These are phyloP conservation scores for Drosophila suzukii DNA, from an alignment of 1,140 invertebrate species.

Conservation along the genomic window DNA sequence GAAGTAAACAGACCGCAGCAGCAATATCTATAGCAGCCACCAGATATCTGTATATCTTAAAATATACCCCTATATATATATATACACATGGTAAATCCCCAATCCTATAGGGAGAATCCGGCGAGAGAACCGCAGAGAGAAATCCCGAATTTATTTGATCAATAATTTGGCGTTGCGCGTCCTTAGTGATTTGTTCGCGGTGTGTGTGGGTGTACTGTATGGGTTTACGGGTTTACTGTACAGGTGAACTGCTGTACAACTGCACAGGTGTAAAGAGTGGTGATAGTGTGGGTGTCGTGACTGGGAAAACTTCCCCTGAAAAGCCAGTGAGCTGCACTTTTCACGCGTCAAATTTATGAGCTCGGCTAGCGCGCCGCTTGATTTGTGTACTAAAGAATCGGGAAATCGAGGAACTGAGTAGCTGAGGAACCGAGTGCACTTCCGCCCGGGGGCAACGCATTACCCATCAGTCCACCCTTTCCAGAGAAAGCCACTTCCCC, in stretches of 20 bases:
- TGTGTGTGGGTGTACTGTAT: slow-evolving; percentile 20
- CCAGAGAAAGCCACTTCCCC: background rate
- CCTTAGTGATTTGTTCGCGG: slow-evolving; percentile 64
- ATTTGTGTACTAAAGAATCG: slow-evolving; percentile 64
- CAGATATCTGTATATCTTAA: background rate
- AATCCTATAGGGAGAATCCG: background rate
- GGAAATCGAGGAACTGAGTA: background rate
- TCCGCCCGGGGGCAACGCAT: slow-evolving; percentile 57
- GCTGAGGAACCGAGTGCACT: slow-evolving; percentile 20
- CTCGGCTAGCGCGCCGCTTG: slow-evolving; percentile 55
- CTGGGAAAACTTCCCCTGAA: slow-evolving; percentile 41
- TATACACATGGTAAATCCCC: slow-evolving; percentile 12
- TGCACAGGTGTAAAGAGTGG: slow-evolving; percentile 37
- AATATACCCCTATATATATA: background rate
- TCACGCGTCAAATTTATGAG: slow-evolving; percentile 77
- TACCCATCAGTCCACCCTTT: slow-evolving; percentile 18
- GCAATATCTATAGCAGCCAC: slow-evolving; percentile 7
- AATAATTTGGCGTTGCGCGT: slow-evolving; percentile 70
- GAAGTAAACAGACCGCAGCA: slow-evolving; percentile 48
- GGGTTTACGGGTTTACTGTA: slow-evolving; percentile 14
- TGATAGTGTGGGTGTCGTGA: slow-evolving; percentile 36
- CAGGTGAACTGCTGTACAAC: slow-evolving; percentile 12
- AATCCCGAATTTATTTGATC: slow-evolving; percentile 66
- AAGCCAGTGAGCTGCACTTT: slow-evolving; percentile 59
- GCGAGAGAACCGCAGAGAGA: slow-evolving; percentile 6